Base-by-base conservation (phyloP, 2,113 vertebrate species). In the Anas platyrhynchos region DNA sequence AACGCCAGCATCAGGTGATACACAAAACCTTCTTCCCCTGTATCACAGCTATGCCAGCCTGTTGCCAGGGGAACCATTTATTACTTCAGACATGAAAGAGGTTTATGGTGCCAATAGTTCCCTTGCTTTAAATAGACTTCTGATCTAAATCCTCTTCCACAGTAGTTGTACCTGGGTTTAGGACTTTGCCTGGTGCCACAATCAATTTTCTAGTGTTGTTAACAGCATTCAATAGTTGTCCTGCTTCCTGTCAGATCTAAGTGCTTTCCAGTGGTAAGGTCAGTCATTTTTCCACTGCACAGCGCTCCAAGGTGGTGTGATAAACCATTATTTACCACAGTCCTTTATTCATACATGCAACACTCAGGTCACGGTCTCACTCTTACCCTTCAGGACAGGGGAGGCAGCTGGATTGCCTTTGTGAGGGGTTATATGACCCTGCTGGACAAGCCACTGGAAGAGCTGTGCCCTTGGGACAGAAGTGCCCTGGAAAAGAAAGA, bases 331-430 rank as follows among this genome's bases (percentile, higher is more conserved):
- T 17, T 63, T 29, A 75, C 80, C 48, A 4, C 1, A 71, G 32
- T 10, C 13, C 17, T 73, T 62, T 36, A 15, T 29, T 75, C 13
- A 6, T 12, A 59, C 3, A 2, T 5, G 32, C 29, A 79, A 10
- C 0, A 3, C 23, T 4, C 13, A 38, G 18, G 9, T 29, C 50
- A 3, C 15, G 2, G 34, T 25, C 14, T 43, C 86, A 26, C 41
- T 27, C 98, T 98, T 98, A 99, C 99, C 99, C 99, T 44, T 97
- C 67, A 38, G 98, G 98, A 95, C 99, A 99, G 43, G 92, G 88
- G n/a, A 96, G 97, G 91, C 99, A 99, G 96, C 91, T 98, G 94
- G 80, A 81, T 88, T 94, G 98, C 75, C 98, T 92, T 21, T 97
- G 96, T 8, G 97, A 96, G 29, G 96, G 92, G 72, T 97, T 99